Evolutionary conservation across 2,888 invertebrate genomes (phyloP), one percentile per base, ranked within the genome.

Genomic region (Argyresthia albistria): DNA sequence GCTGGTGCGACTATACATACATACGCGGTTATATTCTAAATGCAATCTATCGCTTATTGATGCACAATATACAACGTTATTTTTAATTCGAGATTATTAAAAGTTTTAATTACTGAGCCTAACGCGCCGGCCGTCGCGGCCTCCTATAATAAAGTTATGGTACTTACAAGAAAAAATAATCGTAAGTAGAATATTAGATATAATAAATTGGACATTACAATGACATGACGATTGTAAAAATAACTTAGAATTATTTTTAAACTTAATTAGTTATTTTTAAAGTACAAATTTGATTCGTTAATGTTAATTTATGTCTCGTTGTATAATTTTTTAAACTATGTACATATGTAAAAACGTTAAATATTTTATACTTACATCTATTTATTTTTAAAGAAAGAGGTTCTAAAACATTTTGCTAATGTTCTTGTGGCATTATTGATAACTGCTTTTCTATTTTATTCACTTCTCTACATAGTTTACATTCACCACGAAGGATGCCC

Each of bases 321-420:
- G 74, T 78, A 79, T 80, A 73, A 77, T 70, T 70, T 67, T n/a
- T 73, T 67, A 73, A 75, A 72, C 64, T 35, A 14, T 86, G 86
- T 87, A 86, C 71, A 87, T 86, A 87, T 87, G 86, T 87, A 86
- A 80, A 86, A 82, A 83, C 81, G 76, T 78, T 76, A 79, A 58
- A 60, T 58, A 57, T 58, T 69, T 68, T 74, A 76, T 79, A 80
- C 76, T 79, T 76, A 80, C 76, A 80, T 76, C 78, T 83, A 84
- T 83, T 86, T 87, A 86, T 86, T 86, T 81, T 78, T 67, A 67
- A 75, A 68, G 68, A 73, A 72, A 75, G 76, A 73, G 71, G 73
- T 76, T 79, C 70, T 67, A 62, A 68, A 66, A 73, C 67, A 65
- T 61, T 47, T 67, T 70, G 69, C 68, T 67, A 48, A 50, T 46